A percentile compares a stretch with the other conserved stretches of the same genome.
These are phyloP conservation scores for Catamblyrhynchus diadema DNA, from an alignment of 2,797 vertebrate genomes.

Conservation along the genomic window DNA sequence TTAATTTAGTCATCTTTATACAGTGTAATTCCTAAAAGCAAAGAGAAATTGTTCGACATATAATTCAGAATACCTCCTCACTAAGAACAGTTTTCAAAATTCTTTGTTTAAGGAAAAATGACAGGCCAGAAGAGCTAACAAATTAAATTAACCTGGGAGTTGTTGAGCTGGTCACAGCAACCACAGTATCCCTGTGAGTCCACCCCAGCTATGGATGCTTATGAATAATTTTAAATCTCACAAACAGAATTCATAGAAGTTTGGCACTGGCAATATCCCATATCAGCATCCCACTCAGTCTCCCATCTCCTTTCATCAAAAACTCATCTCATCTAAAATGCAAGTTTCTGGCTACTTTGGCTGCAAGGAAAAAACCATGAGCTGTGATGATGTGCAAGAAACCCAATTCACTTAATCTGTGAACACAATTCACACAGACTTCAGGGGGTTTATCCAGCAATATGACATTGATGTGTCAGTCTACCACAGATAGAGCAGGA, in stretches of 20 bases:
- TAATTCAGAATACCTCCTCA: not conserved
- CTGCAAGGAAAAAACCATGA: not conserved
- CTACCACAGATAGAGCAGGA: not conserved
- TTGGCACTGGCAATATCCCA: not conserved
- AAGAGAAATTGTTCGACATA: not conserved
- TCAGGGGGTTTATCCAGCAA: not conserved
- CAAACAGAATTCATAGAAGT: not conserved
- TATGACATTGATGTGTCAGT: not conserved
- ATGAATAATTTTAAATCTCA: not conserved
- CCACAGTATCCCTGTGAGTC: not conserved
- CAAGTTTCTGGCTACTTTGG: not conserved
- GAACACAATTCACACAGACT: not conserved
- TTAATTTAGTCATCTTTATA: not conserved
- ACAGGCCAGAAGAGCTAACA: not conserved
- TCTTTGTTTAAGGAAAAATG: not conserved
- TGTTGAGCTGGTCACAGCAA: not conserved
- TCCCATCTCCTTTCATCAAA: not conserved
- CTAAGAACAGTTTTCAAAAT: not conserved
- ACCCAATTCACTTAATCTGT: not conserved
- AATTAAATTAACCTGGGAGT: not conserved
- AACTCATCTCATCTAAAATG: not conserved
- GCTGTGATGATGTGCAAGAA: not conserved
- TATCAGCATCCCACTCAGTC: not conserved
- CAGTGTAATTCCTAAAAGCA: not conserved
- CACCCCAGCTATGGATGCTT: not conserved